These are phyloP conservation scores for Chrysopilus asiliformis DNA, from an alignment of 2,888 invertebrate species.

Conservation along the genomic window DNA sequence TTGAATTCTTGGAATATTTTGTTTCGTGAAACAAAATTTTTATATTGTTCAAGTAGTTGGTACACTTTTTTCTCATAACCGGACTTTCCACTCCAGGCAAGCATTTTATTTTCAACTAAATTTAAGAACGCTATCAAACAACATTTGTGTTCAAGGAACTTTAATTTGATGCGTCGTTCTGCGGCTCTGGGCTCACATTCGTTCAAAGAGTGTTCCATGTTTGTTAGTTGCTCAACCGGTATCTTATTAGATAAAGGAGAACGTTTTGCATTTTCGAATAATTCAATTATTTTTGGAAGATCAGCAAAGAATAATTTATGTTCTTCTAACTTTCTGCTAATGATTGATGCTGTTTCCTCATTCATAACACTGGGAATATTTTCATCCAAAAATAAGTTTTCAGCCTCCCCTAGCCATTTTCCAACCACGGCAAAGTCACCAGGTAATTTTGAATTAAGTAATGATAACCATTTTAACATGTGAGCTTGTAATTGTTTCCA, in stretches of 20 bases:
- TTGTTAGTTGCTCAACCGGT: constrained; percentile 65
- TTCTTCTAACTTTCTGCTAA: constrained; percentile 77
- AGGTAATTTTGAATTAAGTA: constrained; percentile 71
- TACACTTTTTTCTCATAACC: constrained; percentile 70
- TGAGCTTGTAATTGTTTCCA: constrained; percentile 72
- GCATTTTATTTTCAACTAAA: constrained; percentile 77
- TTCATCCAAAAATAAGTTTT: constrained; percentile 64
- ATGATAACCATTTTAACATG: constrained; percentile 78
- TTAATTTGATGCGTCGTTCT: constrained; percentile 69
- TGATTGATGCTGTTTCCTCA: constrained; percentile 76
- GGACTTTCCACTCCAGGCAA: constrained; percentile 81
- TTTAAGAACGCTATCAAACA: constrained; percentile 86
- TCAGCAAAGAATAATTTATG: constrained; percentile 83
- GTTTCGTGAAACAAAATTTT: constrained; percentile 84
- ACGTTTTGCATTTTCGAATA: constrained; percentile 61
- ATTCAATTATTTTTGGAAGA: constrained; percentile 59
- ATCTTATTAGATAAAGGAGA: constrained; percentile 56
- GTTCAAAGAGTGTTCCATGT: constrained; percentile 65
- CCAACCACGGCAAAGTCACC: constrained; percentile 76
- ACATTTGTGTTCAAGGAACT: constrained; percentile 86
- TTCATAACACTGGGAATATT: constrained; percentile 75
- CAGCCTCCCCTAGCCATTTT: constrained; percentile 82
- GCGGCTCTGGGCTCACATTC: constrained; percentile 62
- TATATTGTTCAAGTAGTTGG: constrained; percentile 74
- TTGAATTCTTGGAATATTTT: constrained; percentile 90